Evolutionary conservation across 2,113 vertebrate species (phyloP).

Genomic region (Lasiurus borealis): DNA sequence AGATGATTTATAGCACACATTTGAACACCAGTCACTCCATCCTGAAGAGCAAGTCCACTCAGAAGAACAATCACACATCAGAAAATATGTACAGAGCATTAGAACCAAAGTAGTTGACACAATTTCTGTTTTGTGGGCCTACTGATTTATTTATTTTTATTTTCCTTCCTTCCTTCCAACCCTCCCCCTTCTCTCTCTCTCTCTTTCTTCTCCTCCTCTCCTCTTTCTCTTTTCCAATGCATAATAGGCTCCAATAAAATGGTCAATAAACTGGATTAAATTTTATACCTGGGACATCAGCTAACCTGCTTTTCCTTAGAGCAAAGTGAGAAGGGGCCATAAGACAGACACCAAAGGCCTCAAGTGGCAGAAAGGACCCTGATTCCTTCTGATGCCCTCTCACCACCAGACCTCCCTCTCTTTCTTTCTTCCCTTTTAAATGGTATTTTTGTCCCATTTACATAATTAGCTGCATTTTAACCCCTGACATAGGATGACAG

Average conservation of each 20-base stretch:
- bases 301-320: background rate
- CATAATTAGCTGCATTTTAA: constrained; percentile 21
- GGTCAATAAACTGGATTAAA: background rate
- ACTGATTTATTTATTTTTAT: background rate
- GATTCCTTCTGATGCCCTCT: background rate
- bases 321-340: background rate
- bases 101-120: background rate
- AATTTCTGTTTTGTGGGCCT: background rate
- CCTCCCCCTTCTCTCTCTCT: background rate
- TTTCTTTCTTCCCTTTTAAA: background rate
- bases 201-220: background rate
- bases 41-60: background rate
- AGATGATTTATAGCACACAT: background rate
- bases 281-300: background rate
- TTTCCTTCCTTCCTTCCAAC: background rate
- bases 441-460: background rate
- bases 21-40: background rate
- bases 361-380: background rate
- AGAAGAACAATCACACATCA: background rate
- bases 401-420: rapidly evolving
- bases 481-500: constrained; percentile 38
- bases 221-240: background rate
- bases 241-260: background rate
- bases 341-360: background rate
- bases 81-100: background rate